Percentiles rank a stretch among this genome's conserved stretches.
These are phyloP conservation scores for Thymallus thymallus DNA, from an alignment of 2,113 vertebrate species.

Conservation along the genomic window DNA sequence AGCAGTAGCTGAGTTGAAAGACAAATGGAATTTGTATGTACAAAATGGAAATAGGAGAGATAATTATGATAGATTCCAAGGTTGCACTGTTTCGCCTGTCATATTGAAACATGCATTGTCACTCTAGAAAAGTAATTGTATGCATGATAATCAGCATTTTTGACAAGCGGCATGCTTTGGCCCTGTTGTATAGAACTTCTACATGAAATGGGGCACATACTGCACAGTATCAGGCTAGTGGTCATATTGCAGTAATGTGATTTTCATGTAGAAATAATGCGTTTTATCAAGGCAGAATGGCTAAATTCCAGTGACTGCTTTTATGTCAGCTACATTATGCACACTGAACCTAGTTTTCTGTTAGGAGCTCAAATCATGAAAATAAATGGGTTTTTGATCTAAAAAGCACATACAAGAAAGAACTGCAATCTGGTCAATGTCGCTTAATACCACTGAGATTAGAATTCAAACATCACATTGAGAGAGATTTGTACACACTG, in stretches of 20 bases:
- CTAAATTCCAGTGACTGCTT: not conserved
- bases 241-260: no score
- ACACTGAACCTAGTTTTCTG: no score
- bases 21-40: conserved; percentile 36
- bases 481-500: no score
- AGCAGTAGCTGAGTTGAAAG: not conserved
- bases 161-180: conserved; percentile 18
- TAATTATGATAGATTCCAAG: conserved; percentile 46
- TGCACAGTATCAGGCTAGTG: no score
- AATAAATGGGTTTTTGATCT: not conserved
- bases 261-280: no score
- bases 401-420: not conserved
- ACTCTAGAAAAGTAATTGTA: conserved; percentile 19
- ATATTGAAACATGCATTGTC: conserved; percentile 25
- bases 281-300: no score
- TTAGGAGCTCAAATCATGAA: not conserved
- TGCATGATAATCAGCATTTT: conserved; percentile 34
- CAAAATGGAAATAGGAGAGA: conserved; percentile 32
- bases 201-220: no score
- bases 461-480: not conserved
- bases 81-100: conserved; percentile 26
- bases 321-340: no score
- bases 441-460: not conserved
- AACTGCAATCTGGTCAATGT: not conserved
- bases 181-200: conserved; percentile 8